Evolutionary conservation across 2,888 invertebrate species (phyloP).

Genomic region (Pherbina coryleti): DNA sequence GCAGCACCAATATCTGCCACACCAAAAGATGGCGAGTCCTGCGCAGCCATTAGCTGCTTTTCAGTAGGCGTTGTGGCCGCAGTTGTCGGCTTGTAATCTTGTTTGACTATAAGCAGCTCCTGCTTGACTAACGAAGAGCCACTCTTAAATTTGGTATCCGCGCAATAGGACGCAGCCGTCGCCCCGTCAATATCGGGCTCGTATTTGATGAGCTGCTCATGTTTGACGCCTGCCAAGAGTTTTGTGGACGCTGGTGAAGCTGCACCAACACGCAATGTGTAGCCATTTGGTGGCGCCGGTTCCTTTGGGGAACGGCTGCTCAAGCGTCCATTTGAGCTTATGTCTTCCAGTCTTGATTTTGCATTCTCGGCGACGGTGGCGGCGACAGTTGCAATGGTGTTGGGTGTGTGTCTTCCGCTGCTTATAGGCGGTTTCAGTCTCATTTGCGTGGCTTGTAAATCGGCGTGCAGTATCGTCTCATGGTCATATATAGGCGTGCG

Average conservation of each 20-base stretch:
- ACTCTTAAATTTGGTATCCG: slow-evolving; percentile 59
- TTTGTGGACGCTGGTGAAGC: slow-evolving; percentile 48
- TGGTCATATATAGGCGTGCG: slow-evolving; percentile 52
- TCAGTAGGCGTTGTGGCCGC: slow-evolving; percentile 40
- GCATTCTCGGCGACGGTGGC: slow-evolving; percentile 30
- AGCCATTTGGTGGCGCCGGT: slow-evolving; percentile 48
- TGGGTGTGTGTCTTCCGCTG: slow-evolving; percentile 49
- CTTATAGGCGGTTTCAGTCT: slow-evolving; percentile 45
- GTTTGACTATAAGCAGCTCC: slow-evolving; percentile 58
- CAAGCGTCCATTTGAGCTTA: slow-evolving; percentile 53
- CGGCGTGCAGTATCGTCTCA: slow-evolving; percentile 52
- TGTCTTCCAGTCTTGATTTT: slow-evolving; percentile 46
- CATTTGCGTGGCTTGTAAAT: slow-evolving; percentile 50
- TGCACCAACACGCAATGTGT: slow-evolving; percentile 42
- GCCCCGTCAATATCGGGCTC: slow-evolving; percentile 56
- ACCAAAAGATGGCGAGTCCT: slow-evolving; percentile 1
- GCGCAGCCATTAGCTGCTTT: slow-evolving; percentile 33
- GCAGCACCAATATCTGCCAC: slow-evolving; percentile 17
- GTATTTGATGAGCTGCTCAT: slow-evolving; percentile 58
- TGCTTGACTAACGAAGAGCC: slow-evolving; percentile 55
- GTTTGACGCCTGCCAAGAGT: slow-evolving; percentile 57
- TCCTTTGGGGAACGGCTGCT: slow-evolving; percentile 53
- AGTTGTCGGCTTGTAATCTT: slow-evolving; percentile 55
- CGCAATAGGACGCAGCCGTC: slow-evolving; percentile 46
- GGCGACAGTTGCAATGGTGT: slow-evolving; percentile 31